Base-by-base conservation (phyloP, 2,888 invertebrate genomes). In the Zygogramma bicolorata region DNA sequence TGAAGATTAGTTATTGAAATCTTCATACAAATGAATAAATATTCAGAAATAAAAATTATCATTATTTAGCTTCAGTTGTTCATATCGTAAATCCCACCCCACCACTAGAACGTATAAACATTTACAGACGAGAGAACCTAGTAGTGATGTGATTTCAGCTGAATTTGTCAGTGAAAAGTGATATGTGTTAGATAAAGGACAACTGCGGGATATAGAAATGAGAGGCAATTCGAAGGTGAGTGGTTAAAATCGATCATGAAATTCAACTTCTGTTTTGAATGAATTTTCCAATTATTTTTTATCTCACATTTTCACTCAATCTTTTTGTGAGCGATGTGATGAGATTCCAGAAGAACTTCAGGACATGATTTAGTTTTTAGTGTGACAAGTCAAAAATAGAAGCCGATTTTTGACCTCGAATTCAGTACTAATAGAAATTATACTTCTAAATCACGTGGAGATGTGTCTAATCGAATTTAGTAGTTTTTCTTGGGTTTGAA, bases 151-250 rank as follows among this genome's bases (percentile, higher is more conserved):
- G 53, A 53, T 53, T 53, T 53, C 53, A 53, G 53, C n/a, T n/a
- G 27, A 22, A 53, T 27, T 25, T 63, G 29, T 46, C 63, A 63
- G 29, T 63, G 38, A 13, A 15, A 63, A 31, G 42, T 63, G 63
- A 46, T 27, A 49, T 42, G 63, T 63, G 63, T 46, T 46, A 42
- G 63, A 15, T n/a, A 46, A 63, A 63, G 63, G 63, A 27, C 31
- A 63, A 63, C 53, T 25, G 53, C 22, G 53, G n/a, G 53, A 53
- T 25, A 53, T 7, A 27, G 15, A 27, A 27, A 53, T 53, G 53
- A 53, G 27, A 13, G 27, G 25, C 25, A 22, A n/a, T 27, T 27
- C 27, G 53, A 53, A 53, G 53, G 53, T 53, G 15, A 53, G 53
- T 27, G n/a, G 4, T 27, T 25, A 4, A 5, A 20, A 20, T 46